Percentiles rank a stretch among this genome's conserved stretches.
Evolutionary conservation across 2,888 invertebrate species (phyloP).

Genomic region (Bibio marci): DNA sequence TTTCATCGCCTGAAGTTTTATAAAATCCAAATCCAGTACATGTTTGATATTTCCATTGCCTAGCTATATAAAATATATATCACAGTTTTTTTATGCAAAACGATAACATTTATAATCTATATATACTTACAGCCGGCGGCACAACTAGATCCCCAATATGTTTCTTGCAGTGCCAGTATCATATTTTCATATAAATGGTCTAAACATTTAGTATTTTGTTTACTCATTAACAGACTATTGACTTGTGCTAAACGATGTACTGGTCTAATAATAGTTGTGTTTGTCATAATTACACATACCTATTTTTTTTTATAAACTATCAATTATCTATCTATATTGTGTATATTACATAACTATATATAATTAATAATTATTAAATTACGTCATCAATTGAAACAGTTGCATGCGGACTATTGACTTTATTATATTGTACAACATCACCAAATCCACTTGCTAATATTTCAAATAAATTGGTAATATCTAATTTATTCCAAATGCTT

Average conservation of each 20-base stretch:
- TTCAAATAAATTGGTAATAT: conserved; percentile 68
- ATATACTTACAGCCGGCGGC: too few relatives aligned
- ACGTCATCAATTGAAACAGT: conserved; percentile 65
- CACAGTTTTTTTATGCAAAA: too few relatives aligned
- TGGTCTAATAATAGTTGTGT: conserved; percentile 38
- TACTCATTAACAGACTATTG: conserved; percentile 48
- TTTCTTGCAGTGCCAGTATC: conserved; percentile 47
- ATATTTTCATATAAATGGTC: conserved; percentile 69
- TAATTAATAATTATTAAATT: too few relatives aligned
- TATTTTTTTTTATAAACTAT: too few relatives aligned
- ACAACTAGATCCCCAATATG: conserved; percentile 45
- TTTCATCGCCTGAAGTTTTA: conserved; percentile 59
- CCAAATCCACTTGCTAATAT: conserved; percentile 76
- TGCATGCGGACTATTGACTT: conserved; percentile 64
- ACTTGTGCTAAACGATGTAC: conserved; percentile 56
- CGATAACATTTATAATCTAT: too few relatives aligned
- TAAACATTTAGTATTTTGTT: conserved; percentile 53
- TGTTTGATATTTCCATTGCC: conserved; percentile 90
- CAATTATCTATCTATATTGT: conserved; percentile 9
- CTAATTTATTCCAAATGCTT: conserved; percentile 38
- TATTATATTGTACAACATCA: conserved; percentile 85
- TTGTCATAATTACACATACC: conserved; percentile 61
- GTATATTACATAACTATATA: too few relatives aligned
- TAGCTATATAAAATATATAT: conserved; percentile 31
- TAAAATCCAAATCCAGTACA: conserved; percentile 94